Base-by-base conservation (phyloP, 2,797 vertebrate species). In the Tenualosa ilisha region DNA sequence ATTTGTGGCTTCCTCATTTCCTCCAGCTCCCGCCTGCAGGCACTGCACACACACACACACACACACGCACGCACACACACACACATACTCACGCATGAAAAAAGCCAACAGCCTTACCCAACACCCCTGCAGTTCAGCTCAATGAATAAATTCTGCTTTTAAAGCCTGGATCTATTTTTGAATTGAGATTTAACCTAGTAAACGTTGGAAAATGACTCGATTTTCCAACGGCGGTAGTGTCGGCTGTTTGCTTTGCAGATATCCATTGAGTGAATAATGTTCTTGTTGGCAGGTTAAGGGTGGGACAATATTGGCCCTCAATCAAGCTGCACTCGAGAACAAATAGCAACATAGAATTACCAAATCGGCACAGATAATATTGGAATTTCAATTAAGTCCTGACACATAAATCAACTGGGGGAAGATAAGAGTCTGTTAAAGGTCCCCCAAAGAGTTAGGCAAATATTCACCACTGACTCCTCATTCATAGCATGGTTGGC, bases 351-450 rank as follows among this genome's bases (percentile, higher is more conserved):
- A 65, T 37, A 53, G 81, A 37, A 86, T 68, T 53, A 82, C 84
- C 88, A 84, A 86, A 54, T 88, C 87, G 85, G 83, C 15, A 43
- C 82, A 81, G 87, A 75, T 94, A 93, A 95, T 94, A 93, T 91
- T 91, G 86, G 90, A 85, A 91, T 93, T 94, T 93, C 91, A 93
- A 93, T 95, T 93, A 94, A 93, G 83, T 22, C 43, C 88, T 90
- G 91, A 92, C 93, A 91, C 89, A 90, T 87, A 87, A 86, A 88
- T 90, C 83, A 72, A 88, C 85, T 84, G 0, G n/a, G 22, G 26
- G 81, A 54, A 54, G 61, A 72, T 81, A 65, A 83, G 63, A 81
- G 24, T 68, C 24, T 43, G 72, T 20, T 22, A 24, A 79, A 79
- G 72, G 72, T 46, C 72, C 17, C 17, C 7, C 15, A 43, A 79